Evolutionary conservation across 2,113 vertebrate genomes (phyloP).

Genomic region (Martes martes): DNA sequence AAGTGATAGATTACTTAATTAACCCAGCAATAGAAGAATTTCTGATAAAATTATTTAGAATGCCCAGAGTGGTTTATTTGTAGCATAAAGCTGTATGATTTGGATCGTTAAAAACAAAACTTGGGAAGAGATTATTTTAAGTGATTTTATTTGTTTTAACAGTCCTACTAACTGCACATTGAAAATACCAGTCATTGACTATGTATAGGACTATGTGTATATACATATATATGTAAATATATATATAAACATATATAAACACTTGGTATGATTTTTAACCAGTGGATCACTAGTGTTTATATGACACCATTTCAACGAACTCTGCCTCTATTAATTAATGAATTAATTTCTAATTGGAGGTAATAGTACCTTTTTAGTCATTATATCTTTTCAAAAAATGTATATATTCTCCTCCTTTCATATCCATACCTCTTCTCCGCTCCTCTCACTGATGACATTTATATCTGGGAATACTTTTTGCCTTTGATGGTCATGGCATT

Average conservation of each 20-base stretch:
- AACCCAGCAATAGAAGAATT: neutral
- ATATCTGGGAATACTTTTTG: neutral
- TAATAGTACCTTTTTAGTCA: neutral
- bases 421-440: neutral
- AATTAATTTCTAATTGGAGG: neutral
- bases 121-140: neutral
- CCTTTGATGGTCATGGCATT: neutral
- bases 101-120: neutral
- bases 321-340: neutral
- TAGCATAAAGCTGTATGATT: neutral
- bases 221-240: neutral
- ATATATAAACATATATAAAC: neutral
- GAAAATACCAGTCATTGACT: neutral
- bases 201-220: neutral
- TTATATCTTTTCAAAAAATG: neutral
- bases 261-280: neutral
- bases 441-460: neutral
- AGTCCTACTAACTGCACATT: neutral
- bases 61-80: neutral
- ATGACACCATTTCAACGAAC: neutral
- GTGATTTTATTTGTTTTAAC: neutral
- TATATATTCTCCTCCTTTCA: neutral
- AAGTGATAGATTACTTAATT: neutral
- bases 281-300: neutral
- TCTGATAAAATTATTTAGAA: conserved; percentile 18